A percentile compares a stretch with the other conserved stretches of the same genome.
These are phyloP conservation scores for Aporrectodea caliginosa DNA, from an alignment of 1,140 invertebrate species.

Conservation along the genomic window DNA sequence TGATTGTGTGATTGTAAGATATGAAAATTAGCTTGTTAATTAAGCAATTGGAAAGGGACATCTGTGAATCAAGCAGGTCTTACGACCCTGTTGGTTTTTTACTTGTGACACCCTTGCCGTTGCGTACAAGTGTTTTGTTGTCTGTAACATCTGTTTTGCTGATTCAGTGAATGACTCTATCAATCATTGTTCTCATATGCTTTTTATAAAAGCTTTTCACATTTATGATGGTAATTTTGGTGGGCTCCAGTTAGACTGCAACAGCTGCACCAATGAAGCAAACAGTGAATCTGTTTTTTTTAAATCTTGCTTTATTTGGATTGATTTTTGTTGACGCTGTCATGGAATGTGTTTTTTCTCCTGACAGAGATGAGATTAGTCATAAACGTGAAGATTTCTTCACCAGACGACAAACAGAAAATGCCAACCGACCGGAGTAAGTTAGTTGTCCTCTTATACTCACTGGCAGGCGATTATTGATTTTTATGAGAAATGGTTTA, in stretches of 20 bases:
- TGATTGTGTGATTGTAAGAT: no score
- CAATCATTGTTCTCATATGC: not conserved
- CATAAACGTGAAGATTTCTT: constrained; percentile 27
- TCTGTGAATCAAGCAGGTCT: no score
- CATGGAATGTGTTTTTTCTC: not conserved
- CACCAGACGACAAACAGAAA: constrained; percentile 20
- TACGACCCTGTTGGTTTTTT: no score
- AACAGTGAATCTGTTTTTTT: no score
- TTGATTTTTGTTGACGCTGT: not conserved
- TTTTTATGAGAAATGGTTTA: not conserved
- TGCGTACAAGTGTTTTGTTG: no score
- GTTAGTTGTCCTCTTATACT: constrained; percentile 8
- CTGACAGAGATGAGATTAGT: not conserved
- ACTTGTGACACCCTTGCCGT: no score
- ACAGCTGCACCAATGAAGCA: no score
- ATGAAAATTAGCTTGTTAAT: no score
- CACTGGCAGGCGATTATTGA: not conserved
- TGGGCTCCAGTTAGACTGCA: not conserved
- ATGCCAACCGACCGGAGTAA: constrained; percentile 22
- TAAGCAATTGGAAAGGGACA: no score
- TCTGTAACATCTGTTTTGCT: no score
- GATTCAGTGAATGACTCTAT: no score
- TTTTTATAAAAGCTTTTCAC: not conserved
- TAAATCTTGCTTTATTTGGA: not conserved
- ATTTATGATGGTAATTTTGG: not conserved